phyloP scores from a whole-genome alignment of 2,113 vertebrate genomes.

The Spilogale gracilis region DNA sequence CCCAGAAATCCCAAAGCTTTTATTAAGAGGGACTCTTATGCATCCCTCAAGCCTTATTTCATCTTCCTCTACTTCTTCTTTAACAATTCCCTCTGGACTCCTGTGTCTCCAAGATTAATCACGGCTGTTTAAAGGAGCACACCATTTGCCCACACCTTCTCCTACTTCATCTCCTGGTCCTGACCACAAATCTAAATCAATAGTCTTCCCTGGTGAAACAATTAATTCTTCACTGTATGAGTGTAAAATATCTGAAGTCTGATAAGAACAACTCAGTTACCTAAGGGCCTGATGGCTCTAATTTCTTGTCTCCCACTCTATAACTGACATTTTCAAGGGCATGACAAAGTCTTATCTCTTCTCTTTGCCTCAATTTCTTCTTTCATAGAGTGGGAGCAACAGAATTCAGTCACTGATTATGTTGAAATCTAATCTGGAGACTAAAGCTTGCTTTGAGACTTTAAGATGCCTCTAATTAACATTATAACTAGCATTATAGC shows the following conservation, averaged over 20 bases:
- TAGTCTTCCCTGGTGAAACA: background rate
- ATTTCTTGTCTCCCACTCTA: background rate
- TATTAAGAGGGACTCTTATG: background rate
- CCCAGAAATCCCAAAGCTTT: background rate
- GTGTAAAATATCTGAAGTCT: background rate
- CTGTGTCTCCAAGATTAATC: background rate
- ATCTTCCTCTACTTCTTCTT: constrained; percentile 8
- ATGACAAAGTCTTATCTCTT: background rate
- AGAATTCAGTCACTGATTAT: background rate
- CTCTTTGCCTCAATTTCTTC: constrained; percentile 21
- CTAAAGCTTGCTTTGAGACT: background rate
- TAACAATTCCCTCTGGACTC: background rate
- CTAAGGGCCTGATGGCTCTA: background rate
- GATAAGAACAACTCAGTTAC: background rate
- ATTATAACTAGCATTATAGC: background rate
- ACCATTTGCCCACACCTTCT: background rate
- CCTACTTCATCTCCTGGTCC: background rate
- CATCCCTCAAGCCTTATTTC: background rate
- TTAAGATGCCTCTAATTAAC: background rate
- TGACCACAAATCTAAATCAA: constrained; percentile 55
- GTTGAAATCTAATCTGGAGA: background rate
- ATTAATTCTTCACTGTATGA: background rate
- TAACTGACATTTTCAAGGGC: background rate
- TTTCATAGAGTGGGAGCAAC: background rate
- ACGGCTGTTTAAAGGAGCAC: background rate